Percentiles rank a stretch among this genome's conserved stretches.
These are phyloP conservation scores for Heliangelus exortis DNA, from an alignment of 2,797 vertebrate species.

Conservation along the genomic window DNA sequence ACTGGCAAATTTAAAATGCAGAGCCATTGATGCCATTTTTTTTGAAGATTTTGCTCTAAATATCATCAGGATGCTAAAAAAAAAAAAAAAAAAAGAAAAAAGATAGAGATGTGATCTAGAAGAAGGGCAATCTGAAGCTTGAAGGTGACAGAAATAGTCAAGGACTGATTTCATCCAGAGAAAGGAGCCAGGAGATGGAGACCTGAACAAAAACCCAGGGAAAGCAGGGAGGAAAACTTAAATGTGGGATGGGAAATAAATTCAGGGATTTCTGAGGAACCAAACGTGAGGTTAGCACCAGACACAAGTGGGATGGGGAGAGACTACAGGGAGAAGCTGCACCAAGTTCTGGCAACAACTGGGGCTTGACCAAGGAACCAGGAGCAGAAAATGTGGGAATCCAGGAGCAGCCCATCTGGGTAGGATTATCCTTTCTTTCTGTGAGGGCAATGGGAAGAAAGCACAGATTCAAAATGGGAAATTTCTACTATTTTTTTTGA, in stretches of 20 bases:
- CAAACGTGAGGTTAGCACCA: rapidly evolving
- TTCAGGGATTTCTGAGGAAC: background rate
- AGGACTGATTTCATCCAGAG: background rate
- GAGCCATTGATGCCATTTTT: background rate
- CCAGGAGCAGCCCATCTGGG: background rate
- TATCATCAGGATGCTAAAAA: background rate
- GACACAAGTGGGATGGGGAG: background rate
- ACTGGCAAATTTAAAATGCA: background rate
- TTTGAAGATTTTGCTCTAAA: background rate
- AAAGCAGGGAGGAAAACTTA: background rate
- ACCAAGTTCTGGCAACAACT: background rate
- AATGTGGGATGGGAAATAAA: background rate
- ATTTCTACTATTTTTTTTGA: slow-evolving; percentile 14
- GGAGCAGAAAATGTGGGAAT: background rate
- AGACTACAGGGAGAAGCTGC: background rate
- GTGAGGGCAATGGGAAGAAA: slow-evolving; percentile 1
- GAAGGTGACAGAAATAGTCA: background rate
- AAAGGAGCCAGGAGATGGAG: background rate
- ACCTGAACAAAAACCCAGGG: background rate
- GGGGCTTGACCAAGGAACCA: background rate
- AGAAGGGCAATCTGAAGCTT: background rate
- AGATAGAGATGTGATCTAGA: background rate
- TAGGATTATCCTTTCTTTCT: background rate
- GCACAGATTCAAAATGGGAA: slow-evolving; percentile 14
- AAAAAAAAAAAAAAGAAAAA: background rate